Base-by-base conservation (phyloP, 1,140 invertebrate genomes). In the Diorhabda sublineata region DNA sequence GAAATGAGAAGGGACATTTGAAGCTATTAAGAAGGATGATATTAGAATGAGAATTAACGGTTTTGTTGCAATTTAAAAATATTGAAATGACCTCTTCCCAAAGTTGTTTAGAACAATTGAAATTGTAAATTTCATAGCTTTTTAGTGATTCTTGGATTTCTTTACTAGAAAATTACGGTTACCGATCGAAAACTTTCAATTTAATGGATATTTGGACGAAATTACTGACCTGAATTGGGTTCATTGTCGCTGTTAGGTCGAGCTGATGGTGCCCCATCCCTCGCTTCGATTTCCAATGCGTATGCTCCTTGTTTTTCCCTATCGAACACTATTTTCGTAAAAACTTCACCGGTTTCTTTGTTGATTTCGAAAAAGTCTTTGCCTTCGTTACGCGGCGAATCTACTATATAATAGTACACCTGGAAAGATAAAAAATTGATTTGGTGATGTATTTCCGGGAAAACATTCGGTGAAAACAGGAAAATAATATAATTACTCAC, bases 291-390 rank as follows among this genome's bases (percentile, higher is more conserved):
- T 79, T 96, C 93, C 73, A 98, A 82, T 6, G 95, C 95, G 82
- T 97, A 98, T 44, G 95, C 95, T 26, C 92, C 93, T 80, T 97
- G 94, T 85, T 96, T 96, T 81, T 96, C 94, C 71, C 96, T 90
- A 85, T 96, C 92, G 85, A 98, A 97, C 70, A 96, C 91, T 60
- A 94, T 85, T 82, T 95, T 96, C 3, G 95, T 97, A 82, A 93
- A 96, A 73, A 98, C 92, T 82, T 97, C 94, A 0, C 96, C 96
- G 8, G 93, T 94, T 79, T 96, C 91, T 78, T 90, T 86, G 83
- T 97, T 95, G 80, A 98, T 97, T 82, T 95, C 92, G 82, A 97
- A 98, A 83, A 92, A 96, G 81, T 95, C 92, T 81, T 95, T 95
- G 66, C 94, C 94, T 79, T 95, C 93, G 82, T 96, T 96, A 68